A percentile compares a stretch with the other conserved stretches of the same genome.
Conservation (phyloP, 2,888 invertebrate genomes). For the Macropis europaea region DNA sequence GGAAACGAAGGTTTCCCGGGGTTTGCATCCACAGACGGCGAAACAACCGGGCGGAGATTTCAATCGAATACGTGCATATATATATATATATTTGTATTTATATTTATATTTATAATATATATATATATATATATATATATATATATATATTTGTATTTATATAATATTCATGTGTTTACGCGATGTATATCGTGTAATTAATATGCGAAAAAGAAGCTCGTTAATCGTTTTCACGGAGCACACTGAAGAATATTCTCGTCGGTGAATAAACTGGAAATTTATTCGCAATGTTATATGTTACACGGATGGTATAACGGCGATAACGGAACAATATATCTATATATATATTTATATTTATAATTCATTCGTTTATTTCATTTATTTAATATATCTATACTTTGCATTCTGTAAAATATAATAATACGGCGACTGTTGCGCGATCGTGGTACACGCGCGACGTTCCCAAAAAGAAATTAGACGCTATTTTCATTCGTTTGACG, state of each 20-base stretch:
- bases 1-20: constrained; percentile 34
- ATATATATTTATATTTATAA: constrained; percentile 41
- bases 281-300: constrained; percentile 66
- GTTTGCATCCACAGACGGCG: constrained; percentile 41
- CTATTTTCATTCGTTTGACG: too few relatives aligned
- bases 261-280: constrained; percentile 62
- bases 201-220: constrained; percentile 51
- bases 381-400: constrained; percentile 71
- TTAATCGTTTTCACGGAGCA: constrained; percentile 39
- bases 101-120: constrained; percentile 15
- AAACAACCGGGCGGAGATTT: constrained; percentile 42
- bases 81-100: background rate
- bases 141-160: background rate
- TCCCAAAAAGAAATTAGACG: constrained; percentile 15
- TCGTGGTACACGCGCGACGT: constrained; percentile 35
- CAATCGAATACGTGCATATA: constrained; percentile 8
- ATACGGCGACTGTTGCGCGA: constrained; percentile 69
- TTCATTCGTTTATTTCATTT: constrained; percentile 52
- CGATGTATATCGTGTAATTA: constrained; percentile 34
- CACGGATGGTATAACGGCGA: constrained; percentile 70
- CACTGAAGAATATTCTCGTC: constrained; percentile 50
- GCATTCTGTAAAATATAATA: constrained; percentile 77
- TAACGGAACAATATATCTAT: constrained; percentile 73
- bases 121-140: constrained; percentile 24
- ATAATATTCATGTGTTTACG: constrained; percentile 36